Base-by-base conservation (phyloP, 2,797 vertebrate genomes). In the Oryzias sinensis region DNA sequence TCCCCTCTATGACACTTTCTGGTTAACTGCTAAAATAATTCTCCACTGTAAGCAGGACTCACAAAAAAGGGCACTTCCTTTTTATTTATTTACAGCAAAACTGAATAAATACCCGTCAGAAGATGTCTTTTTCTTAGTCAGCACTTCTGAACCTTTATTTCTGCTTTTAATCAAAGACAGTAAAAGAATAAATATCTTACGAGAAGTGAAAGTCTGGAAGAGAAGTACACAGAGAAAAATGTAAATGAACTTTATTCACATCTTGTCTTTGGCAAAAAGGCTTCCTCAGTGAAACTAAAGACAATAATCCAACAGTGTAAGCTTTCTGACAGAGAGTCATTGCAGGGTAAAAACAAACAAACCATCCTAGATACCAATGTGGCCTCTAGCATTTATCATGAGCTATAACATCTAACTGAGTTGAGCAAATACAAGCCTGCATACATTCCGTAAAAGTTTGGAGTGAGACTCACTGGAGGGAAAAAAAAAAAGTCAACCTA, bases 201-300 rank as follows among this genome's bases (percentile, higher is more conserved):
- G 43, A 65, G 75, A 80, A 80, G 62, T 75, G 68, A 77, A 70
- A 82, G 65, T 68, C 53, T 59, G 7, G 6, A 17, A 11, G 17
- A 68, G 48, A 66, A 49, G 57, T 69, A 75, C 6, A 5, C 27
- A 25, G 15, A 47, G 33, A 64, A 20, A 55, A 6, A 41, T 8
- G 15, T 49, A 14, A 53, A 61, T 17, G 5, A 45, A 62, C 27
- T 27, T 37, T 9, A 37, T 37, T 37, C 33, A 37, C 33, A 37
- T 37, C 9, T 29, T 29, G 27, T 37, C 33, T 37, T 37, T 37
- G 33, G 33, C 11, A 3, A 1, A 37, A 3, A 37, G 33, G 33
- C 33, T 37, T 37, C 9, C 33, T 37, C 33, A 11, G 33, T 11
- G 33, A 9, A 37, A 37, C 33, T 37, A 9, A 9, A 13, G 33